These are phyloP conservation scores for Leptopilina myrica DNA, from an alignment of 2,888 invertebrate genomes.

Conservation along the genomic window DNA sequence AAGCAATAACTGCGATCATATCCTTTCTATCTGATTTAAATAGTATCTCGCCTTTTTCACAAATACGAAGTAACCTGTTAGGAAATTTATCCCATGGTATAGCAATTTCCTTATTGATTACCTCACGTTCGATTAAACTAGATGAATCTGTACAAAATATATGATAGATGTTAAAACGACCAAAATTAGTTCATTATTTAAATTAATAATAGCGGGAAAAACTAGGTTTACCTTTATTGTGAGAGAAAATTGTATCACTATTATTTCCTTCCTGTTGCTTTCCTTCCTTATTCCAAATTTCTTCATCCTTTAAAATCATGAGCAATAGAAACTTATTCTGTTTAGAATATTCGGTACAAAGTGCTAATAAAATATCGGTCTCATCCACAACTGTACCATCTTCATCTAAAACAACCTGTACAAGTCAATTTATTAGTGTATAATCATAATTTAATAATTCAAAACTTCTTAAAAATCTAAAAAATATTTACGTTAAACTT, in stretches of 20 bases:
- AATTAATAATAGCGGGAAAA: not conserved
- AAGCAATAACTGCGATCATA: too few relatives aligned
- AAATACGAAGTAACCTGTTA: too few relatives aligned
- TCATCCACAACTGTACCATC: not conserved
- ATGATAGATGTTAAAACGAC: too few relatives aligned
- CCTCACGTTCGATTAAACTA: too few relatives aligned
- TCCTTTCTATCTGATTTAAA: too few relatives aligned
- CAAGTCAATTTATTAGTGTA: not conserved
- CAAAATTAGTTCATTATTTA: too few relatives aligned
- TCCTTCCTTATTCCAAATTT: not conserved
- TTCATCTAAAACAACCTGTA: not conserved
- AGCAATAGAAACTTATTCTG: not conserved
- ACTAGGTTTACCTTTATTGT: not conserved
- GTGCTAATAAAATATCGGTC: not conserved
- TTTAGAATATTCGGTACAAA: not conserved
- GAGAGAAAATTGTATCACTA: not conserved
- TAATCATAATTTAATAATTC: not conserved
- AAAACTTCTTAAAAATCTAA: not conserved
- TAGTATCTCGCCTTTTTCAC: too few relatives aligned
- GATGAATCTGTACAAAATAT: too few relatives aligned
- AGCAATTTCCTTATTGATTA: too few relatives aligned
- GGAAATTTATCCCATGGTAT: too few relatives aligned
- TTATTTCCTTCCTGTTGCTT: too few relatives aligned
- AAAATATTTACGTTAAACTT: not conserved
- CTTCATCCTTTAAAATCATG: not conserved